phyloP scores from a whole-genome alignment of 2,113 vertebrate species.

The Scatophagus argus region DNA sequence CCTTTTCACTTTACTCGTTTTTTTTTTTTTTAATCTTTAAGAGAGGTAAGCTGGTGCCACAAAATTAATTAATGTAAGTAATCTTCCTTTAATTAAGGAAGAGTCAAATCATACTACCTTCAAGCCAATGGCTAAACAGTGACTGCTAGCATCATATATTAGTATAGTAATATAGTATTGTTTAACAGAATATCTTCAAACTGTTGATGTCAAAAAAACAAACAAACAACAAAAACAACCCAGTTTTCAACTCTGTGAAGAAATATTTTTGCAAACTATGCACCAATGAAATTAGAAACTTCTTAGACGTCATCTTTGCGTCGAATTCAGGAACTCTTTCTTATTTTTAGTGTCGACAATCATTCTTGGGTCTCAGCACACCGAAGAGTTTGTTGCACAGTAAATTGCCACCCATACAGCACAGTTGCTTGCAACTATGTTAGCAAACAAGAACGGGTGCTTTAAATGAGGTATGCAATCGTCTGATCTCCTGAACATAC shows the following conservation, averaged over 20 bases:
- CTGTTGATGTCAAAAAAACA: neutral
- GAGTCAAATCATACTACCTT: neutral
- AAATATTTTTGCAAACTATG: neutral
- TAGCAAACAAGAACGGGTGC: conserved; percentile 39
- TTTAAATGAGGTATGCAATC: conserved; percentile 49
- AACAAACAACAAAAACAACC: neutral
- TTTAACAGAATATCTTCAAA: neutral
- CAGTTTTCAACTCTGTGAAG: neutral
- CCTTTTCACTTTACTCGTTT: neutral
- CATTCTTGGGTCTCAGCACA: neutral
- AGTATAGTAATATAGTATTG: no score
- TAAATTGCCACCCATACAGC: neutral
- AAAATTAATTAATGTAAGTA: neutral
- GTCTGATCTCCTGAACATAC: conserved; percentile 47
- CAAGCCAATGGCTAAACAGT: neutral
- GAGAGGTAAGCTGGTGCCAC: neutral
- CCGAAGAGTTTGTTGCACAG: neutral
- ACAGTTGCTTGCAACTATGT: conserved; percentile 8
- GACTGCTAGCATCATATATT: no score
- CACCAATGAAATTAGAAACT: conserved; percentile 15
- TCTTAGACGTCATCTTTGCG: conserved; percentile 2
- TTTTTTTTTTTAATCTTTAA: neutral
- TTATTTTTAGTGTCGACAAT: conserved; percentile 25
- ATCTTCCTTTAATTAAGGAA: conserved; percentile 9
- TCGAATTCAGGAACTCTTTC: conserved; percentile 21